Conservation (phyloP, 2,797 vertebrate genomes). For the Semotilus atromaculatus region DNA sequence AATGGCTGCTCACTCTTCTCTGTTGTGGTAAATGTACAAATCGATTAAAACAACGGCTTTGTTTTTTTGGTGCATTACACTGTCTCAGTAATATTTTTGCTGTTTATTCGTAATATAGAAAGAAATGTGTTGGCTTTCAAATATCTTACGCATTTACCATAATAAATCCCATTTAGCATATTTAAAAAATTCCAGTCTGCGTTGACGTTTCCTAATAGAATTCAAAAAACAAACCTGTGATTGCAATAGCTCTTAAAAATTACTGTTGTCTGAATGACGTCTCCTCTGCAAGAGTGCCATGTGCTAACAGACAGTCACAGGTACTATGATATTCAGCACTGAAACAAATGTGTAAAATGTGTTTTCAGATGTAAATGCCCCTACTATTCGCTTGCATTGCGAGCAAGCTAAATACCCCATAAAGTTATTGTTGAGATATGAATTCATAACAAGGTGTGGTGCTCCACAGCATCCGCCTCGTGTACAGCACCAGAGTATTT, state of each 20-base stretch:
- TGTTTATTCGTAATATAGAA: neutral
- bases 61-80: neutral
- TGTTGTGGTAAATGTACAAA: slow-evolving; percentile 2
- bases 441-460: slow-evolving; percentile 25
- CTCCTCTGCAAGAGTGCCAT: slow-evolving; percentile 11
- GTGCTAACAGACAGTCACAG: slow-evolving; percentile 13
- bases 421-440: slow-evolving; percentile 20
- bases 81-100: neutral
- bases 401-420: neutral
- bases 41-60: neutral
- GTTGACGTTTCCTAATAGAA: neutral
- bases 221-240: neutral
- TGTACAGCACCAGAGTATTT: slow-evolving; percentile 22
- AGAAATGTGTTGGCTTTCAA: neutral
- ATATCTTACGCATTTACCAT: neutral
- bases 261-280: slow-evolving; percentile 4
- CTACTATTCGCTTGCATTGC: neutral
- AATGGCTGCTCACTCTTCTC: slow-evolving; percentile 6
- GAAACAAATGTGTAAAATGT: slow-evolving; percentile 1
- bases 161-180: slow-evolving; percentile 19
- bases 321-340: neutral
- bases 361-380: neutral
- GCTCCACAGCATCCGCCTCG: slow-evolving; percentile 35
- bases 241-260: neutral
- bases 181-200: neutral